These are phyloP conservation scores for Acipenser oxyrinchus DNA, from an alignment of 2,797 vertebrate species.

Conservation along the genomic window DNA sequence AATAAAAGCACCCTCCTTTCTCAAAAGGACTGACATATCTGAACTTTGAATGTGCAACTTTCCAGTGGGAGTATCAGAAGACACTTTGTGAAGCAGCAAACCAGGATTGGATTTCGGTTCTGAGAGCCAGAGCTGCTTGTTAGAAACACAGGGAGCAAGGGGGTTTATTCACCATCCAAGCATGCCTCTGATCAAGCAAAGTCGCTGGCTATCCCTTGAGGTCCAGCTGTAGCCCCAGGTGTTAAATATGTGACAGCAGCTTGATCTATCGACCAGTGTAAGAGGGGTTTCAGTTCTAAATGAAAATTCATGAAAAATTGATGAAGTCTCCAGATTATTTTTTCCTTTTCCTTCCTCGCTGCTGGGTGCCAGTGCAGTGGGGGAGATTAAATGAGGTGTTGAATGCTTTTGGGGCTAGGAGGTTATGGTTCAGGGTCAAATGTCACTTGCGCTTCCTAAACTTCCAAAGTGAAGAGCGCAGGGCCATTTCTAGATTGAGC, in stretches of 20 bases:
- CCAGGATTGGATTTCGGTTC: conserved; percentile 28
- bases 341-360: conserved; percentile 47
- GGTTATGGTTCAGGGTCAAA: conserved; percentile 61
- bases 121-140: conserved; percentile 21
- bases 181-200: conserved; percentile 48
- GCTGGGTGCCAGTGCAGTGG: conserved; percentile 29
- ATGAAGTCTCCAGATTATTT: conserved; percentile 85
- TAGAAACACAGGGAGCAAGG: conserved; percentile 14
- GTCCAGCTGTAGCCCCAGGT: conserved; percentile 76
- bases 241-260: conserved; percentile 85
- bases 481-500: conserved; percentile 28
- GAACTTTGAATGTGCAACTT: conserved; percentile 8
- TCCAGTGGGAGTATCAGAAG: conserved; percentile 20
- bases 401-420: conserved; percentile 53
- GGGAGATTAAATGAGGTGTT: conserved; percentile 59
- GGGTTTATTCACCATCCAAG: conserved; percentile 22
- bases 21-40: neutral
- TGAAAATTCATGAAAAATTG: conserved; percentile 98
- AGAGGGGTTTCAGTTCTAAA: conserved; percentile 80
- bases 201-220: conserved; percentile 50
- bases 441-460: conserved; percentile 30
- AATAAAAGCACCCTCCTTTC: no score
- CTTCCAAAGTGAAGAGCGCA: conserved; percentile 26
- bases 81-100: neutral
- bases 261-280: conserved; percentile 93